Evolutionary conservation across 2,888 invertebrate species (phyloP), one percentile per base, ranked within the genome.

Genomic region (Platycheirus albimanus): DNA sequence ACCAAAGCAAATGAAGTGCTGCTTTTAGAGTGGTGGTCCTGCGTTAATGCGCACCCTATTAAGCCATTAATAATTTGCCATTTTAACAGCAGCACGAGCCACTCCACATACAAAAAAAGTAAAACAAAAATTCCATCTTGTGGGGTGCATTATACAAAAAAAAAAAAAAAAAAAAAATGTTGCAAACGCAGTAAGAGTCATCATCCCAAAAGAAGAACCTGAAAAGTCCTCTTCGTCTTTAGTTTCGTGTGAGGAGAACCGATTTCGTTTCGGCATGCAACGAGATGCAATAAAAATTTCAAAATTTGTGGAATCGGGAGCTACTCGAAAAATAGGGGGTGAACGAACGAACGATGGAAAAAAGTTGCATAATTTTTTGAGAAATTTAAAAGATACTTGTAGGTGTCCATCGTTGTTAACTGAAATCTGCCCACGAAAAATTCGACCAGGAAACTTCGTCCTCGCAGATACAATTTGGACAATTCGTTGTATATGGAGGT

Each of bases 11-110:
- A 56, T 19, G 17, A 30, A 70, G 41, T 63, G 38, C 19, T 69
- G 54, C 67, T 71, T 76, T 70, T 64, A 76, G 70, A 66, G 77
- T 72, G 77, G 67, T 71, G 77, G 71, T 77, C 71, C 70, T 83
- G 77, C 71, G 71, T 83, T 83, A 83, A 83, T 83, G 77, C 67
- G 66, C 76, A 81, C 81, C 81, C 81, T 52, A 71, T 81, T 81
- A 81, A 76, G 76, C 71, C 76, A 77, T 81, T 81, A 71, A 81
- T 81, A 77, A 77, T 83, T 74, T 72, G 81, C 81, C 61, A 81
- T 71, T 72, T 83, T 67, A 83, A 47, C 76, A 49, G 76, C 58
- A 81, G 76, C 81, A 77, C 81, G 81, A 81, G 81, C 71, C 81
- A 61, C 61, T 76, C 52, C 33, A 64, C 6, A 17, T 30, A n/a